A percentile compares a stretch with the other conserved stretches of the same genome.
Conservation (phyloP, 2,888 invertebrate species). For the Camponotus fellah region DNA sequence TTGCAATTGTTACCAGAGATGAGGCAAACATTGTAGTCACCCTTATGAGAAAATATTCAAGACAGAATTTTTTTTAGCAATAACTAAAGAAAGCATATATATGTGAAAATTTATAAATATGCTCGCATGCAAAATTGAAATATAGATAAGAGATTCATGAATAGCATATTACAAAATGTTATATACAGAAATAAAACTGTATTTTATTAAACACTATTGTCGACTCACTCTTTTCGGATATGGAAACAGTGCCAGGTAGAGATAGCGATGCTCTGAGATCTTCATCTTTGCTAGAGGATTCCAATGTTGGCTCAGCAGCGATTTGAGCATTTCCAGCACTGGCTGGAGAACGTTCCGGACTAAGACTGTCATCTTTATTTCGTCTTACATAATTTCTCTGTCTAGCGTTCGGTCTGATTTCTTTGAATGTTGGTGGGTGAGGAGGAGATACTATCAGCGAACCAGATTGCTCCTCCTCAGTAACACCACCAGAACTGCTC, state of each 20-base stretch:
- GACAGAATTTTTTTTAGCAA: constrained; percentile 44
- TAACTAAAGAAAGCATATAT: constrained; percentile 48
- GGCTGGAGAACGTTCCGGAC: constrained; percentile 86
- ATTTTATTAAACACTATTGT: constrained; percentile 41
- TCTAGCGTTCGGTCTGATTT: constrained; percentile 82
- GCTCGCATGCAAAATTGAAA: constrained; percentile 35
- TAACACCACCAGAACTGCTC: constrained; percentile 79
- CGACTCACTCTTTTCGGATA: constrained; percentile 83
- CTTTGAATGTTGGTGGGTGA: constrained; percentile 84
- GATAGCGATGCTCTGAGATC: constrained; percentile 82
- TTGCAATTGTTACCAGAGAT: constrained; percentile 58
- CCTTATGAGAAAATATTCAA: constrained; percentile 56
- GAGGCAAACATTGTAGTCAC: constrained; percentile 53
- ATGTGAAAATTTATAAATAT: constrained; percentile 27
- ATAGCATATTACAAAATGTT: constrained; percentile 18
- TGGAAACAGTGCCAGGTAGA: constrained; percentile 73
- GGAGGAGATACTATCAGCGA: constrained; percentile 84
- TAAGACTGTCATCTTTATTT: constrained; percentile 89
- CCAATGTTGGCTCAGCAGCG: constrained; percentile 74
- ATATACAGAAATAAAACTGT: constrained; percentile 28
- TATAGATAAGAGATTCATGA: constrained; percentile 10
- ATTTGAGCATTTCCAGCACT: constrained; percentile 69
- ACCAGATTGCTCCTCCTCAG: constrained; percentile 85
- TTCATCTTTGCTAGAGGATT: constrained; percentile 83
- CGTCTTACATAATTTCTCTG: constrained; percentile 90